Percentiles rank a stretch among this genome's conserved stretches.
Evolutionary conservation across 2,888 invertebrate genomes (phyloP).

Genomic region (Synanthedon andrenaeformis): DNA sequence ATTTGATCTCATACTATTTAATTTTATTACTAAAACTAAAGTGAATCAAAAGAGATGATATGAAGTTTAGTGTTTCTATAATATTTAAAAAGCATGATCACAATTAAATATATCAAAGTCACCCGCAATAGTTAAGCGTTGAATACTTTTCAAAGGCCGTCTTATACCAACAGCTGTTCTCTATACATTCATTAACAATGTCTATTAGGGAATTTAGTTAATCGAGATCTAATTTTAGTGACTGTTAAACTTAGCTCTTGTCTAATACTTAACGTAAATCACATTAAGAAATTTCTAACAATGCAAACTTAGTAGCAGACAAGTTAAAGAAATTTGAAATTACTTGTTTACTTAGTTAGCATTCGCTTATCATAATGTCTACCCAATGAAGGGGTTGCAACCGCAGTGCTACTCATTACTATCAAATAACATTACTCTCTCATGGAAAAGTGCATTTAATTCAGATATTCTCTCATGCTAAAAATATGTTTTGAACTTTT

Average conservation of each 20-base stretch:
- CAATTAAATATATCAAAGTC: neutral
- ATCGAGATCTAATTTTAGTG: neutral
- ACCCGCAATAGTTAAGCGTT: too few species aligned
- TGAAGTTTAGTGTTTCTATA: neutral
- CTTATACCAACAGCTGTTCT: too few species aligned
- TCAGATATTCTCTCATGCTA: too few species aligned
- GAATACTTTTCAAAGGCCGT: too few species aligned
- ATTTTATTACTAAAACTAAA: constrained; percentile 12
- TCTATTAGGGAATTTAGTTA: neutral
- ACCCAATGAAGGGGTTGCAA: constrained; percentile 13
- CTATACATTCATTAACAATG: neutral
- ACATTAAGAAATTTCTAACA: neutral
- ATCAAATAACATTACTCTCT: too few species aligned
- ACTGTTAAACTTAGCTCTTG: neutral
- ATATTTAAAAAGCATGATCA: neutral
- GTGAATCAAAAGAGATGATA: constrained; percentile 1
- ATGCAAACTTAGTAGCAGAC: neutral
- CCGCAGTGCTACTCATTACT: too few species aligned
- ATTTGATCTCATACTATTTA: constrained; percentile 16
- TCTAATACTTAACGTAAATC: neutral
- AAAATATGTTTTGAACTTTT: too few species aligned
- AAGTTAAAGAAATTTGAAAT: neutral
- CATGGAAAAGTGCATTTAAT: too few species aligned
- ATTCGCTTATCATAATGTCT: constrained; percentile 26
- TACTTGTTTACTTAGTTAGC: neutral